Evolutionary conservation across 2,888 invertebrate species (phyloP).

Genomic region (Platycheirus albimanus): DNA sequence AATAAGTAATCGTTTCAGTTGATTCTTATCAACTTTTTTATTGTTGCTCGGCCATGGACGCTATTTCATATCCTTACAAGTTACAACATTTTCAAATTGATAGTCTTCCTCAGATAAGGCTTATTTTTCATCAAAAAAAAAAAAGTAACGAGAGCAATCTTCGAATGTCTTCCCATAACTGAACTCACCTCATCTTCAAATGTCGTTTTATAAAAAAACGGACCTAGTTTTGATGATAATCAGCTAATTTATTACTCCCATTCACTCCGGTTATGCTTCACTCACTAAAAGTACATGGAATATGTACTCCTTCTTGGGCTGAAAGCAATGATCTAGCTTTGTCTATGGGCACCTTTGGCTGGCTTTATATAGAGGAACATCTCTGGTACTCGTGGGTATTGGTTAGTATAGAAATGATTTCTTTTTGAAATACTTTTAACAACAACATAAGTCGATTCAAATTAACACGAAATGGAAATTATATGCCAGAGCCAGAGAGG

Average conservation of each 20-base stretch:
- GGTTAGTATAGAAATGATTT: conserved; percentile 44
- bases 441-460: conserved; percentile 67
- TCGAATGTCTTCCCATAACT: conserved; percentile 5
- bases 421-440: conserved; percentile 61
- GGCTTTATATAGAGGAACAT: not conserved
- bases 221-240: conserved; percentile 43
- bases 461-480: conserved; percentile 68
- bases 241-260: conserved; percentile 58
- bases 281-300: not conserved
- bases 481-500: not conserved
- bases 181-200: conserved; percentile 8
- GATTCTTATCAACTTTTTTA: too few relatives aligned
- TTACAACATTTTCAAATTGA: not conserved
- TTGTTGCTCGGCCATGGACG: too few relatives aligned
- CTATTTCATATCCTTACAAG: conserved; percentile 5
- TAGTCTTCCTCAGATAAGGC: not conserved
- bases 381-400: too few relatives aligned
- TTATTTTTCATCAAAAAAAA: conserved; percentile 1
- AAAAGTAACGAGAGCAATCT: not conserved
- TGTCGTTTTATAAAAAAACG: conserved; percentile 1
- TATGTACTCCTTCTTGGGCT: conserved; percentile 6
- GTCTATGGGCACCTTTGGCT: not conserved
- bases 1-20: too few relatives aligned
- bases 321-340: conserved; percentile 9
- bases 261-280: conserved; percentile 43